A percentile compares a stretch with the other conserved stretches of the same genome.
Evolutionary conservation across 2,113 vertebrate genomes (phyloP).

Genomic region (Pteruthius melanotis): DNA sequence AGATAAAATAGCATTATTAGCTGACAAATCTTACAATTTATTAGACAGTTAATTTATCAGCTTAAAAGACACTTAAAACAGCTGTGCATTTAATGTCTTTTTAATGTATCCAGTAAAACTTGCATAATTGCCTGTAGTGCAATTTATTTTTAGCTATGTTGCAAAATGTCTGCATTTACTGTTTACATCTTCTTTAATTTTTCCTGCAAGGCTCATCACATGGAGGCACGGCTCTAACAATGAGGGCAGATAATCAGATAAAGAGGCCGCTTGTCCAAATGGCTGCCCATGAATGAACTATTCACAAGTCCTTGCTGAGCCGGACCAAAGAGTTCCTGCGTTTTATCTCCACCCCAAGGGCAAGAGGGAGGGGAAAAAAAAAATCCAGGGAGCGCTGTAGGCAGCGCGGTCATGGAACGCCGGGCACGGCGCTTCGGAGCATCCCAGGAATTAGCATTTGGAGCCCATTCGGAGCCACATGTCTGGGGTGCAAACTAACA

Average conservation of each 20-base stretch:
- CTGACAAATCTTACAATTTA: constrained; percentile 90
- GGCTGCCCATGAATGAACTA: constrained; percentile 63
- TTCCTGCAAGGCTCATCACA: constrained; percentile 79
- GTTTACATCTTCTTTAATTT: constrained; percentile 83
- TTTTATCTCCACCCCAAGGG: constrained; percentile 50
- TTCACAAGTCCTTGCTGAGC: constrained; percentile 44
- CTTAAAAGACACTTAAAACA: constrained; percentile 85
- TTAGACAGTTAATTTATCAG: constrained; percentile 89
- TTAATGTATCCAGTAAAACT: constrained; percentile 87
- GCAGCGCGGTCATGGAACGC: not conserved
- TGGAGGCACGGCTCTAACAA: constrained; percentile 50
- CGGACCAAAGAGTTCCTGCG: constrained; percentile 10
- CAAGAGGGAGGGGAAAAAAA: not conserved
- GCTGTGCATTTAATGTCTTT: constrained; percentile 84
- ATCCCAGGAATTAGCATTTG: constrained; percentile 46
- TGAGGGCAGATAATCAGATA: constrained; percentile 65
- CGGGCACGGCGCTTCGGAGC: not conserved
- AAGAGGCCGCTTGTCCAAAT: constrained; percentile 54
- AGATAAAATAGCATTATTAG: constrained; percentile 88
- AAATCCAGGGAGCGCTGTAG: not conserved
- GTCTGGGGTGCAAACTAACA: constrained; percentile 55
- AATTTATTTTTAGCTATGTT: constrained; percentile 86
- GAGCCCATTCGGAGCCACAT: constrained; percentile 46
- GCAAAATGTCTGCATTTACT: constrained; percentile 82
- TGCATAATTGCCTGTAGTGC: constrained; percentile 83